Conservation (phyloP, 2,888 invertebrate genomes). For the Drosophila paranaensis region DNA sequence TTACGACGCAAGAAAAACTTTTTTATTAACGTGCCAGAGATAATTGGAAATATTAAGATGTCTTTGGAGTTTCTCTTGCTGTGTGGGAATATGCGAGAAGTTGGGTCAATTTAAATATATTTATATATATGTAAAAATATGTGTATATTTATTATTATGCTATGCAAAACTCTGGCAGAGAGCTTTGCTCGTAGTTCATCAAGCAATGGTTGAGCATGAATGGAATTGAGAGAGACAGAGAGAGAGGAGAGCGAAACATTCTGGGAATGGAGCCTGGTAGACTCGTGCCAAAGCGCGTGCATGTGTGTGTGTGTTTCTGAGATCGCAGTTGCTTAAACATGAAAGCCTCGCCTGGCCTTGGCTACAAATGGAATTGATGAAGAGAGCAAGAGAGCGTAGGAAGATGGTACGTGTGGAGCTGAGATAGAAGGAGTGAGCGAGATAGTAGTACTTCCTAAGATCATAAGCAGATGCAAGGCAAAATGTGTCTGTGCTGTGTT, state of each 20-base stretch:
- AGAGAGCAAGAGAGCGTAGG: no score
- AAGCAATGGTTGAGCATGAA: background rate
- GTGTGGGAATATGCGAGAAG: background rate
- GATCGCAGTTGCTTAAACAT: no score
- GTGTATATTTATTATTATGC: background rate
- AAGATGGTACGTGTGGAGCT: no score
- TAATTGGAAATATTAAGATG: slow-evolving; percentile 10
- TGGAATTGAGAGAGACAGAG: background rate
- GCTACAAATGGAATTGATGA: no score
- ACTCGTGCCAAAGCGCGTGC: no score
- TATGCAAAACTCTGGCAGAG: background rate
- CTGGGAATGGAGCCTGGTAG: no score
- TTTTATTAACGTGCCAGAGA: background rate
- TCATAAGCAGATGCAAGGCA: no score
- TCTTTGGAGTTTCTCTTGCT: background rate
- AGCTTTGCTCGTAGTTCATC: background rate
- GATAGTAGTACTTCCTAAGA: no score
- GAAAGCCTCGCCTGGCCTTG: no score
- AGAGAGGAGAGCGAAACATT: background rate
- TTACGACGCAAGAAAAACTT: background rate
- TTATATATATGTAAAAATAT: no score
- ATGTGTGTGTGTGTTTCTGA: no score
- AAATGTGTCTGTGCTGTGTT: no score
- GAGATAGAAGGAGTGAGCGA: background rate
- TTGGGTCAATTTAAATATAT: background rate